Percentiles rank a stretch among this genome's conserved stretches.
phyloP scores from a whole-genome alignment of 2,797 vertebrate genomes.

The Antennarius maculatus region DNA sequence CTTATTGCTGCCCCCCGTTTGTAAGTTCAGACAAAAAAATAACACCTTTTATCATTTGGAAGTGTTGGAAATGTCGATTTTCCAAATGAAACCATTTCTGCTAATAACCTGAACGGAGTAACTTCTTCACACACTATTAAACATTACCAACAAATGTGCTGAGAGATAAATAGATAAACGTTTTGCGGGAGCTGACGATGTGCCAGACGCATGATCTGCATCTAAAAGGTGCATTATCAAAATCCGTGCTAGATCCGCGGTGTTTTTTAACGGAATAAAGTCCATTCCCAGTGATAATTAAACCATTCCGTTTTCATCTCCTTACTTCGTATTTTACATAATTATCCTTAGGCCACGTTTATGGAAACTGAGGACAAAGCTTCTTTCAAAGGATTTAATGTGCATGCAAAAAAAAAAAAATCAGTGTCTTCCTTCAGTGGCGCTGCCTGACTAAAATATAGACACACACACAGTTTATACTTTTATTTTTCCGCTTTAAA shows the following conservation, averaged over 20 bases:
- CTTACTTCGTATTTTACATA: conserved; percentile 67
- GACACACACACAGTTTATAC: not conserved
- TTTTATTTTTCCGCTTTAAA: conserved; percentile 26
- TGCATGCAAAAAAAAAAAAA: conserved; percentile 23
- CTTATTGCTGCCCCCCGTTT: conserved; percentile 14
- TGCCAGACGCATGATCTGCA: conserved; percentile 27
- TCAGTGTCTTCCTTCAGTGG: not conserved
- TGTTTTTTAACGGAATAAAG: conserved; percentile 36
- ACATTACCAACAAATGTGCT: conserved; percentile 37
- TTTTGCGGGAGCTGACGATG: conserved; percentile 26
- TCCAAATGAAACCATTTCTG: conserved; percentile 21
- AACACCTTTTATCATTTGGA: conserved; percentile 15
- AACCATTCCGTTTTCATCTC: conserved; percentile 65
- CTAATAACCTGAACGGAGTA: conserved; percentile 22
- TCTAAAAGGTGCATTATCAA: conserved; percentile 53
- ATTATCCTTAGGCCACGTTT: conserved; percentile 51
- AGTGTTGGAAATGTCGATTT: conserved; percentile 19
- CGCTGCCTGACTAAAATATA: conserved; percentile 8
- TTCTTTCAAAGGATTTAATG: conserved; percentile 39
- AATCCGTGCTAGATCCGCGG: conserved; percentile 40
- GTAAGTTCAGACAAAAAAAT: conserved; percentile 16
- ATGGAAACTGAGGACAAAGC: conserved; percentile 38
- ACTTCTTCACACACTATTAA: too few relatives aligned
- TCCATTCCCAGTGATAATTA: conserved; percentile 65
- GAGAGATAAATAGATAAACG: conserved; percentile 16